phyloP scores from a whole-genome alignment of 1,140 invertebrate species.

The Periplaneta americana region DNA sequence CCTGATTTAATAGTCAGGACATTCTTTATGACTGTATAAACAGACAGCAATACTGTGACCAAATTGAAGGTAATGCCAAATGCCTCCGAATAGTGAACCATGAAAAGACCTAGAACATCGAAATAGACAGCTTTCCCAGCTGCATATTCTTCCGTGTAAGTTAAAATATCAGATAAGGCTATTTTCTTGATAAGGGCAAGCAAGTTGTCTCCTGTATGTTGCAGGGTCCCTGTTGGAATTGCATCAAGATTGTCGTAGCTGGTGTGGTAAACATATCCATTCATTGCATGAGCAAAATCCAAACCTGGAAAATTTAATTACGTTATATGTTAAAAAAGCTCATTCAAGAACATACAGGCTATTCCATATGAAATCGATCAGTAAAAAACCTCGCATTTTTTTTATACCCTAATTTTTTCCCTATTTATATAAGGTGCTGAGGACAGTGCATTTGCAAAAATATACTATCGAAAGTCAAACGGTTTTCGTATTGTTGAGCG shows the following conservation, averaged over 20 bases:
- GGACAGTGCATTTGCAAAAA: too few relatives aligned
- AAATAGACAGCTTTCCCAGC: conserved; percentile 71
- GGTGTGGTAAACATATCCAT: conserved; percentile 92
- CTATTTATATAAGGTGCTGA: too few relatives aligned
- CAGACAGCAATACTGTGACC: conserved; percentile 45
- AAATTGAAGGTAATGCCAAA: conserved; percentile 50
- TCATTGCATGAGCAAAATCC: conserved; percentile 89
- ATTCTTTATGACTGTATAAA: conserved; percentile 46
- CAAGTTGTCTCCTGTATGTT: conserved; percentile 76
- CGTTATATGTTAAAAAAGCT: too few relatives aligned
- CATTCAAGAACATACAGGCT: too few relatives aligned
- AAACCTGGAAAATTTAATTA: conserved; percentile 52
- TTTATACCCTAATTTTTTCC: too few relatives aligned
- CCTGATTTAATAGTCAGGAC: conserved; percentile 25
- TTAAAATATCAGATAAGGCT: conserved; percentile 51
- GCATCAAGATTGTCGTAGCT: conserved; percentile 72
- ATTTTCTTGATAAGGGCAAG: conserved; percentile 58
- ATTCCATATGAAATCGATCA: too few relatives aligned
- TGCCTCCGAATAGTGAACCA: conserved; percentile 53
- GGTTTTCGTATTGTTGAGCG: too few relatives aligned
- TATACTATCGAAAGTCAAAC: too few relatives aligned
- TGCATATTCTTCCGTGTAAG: conserved; percentile 38
- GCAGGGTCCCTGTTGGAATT: conserved; percentile 72
- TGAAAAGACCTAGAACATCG: conserved; percentile 70
- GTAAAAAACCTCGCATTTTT: too few relatives aligned